Evolutionary conservation across 2,113 vertebrate species (phyloP), one percentile per base, ranked within the genome.

Genomic region (Daboia siamensis): DNA sequence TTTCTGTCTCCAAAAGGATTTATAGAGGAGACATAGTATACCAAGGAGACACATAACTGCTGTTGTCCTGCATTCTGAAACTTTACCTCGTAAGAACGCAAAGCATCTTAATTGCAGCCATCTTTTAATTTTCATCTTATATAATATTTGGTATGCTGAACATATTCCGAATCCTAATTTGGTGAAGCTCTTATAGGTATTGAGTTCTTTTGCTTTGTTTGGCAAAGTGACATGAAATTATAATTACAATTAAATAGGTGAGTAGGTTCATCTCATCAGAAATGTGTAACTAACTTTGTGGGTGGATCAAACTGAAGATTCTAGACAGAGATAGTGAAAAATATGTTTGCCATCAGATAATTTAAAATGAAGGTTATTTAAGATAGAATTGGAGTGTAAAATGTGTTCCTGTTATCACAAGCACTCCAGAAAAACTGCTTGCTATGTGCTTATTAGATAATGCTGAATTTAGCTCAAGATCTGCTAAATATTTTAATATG

Each of bases 31-130:
- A 93, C 44, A 74, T 44, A 57, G 56, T 26, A 88, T 92, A 74
- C 89, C 52, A 51, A 86, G 33, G 59, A 86, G 48, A 86, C 12
- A 93, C 86, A 86, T 84, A 94, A 93, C 86, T 29, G 61, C 91
- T 94, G 93, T 92, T 93, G 92, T 95, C 95, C 39, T 94, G 80
- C 80, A 93, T 95, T 91, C 92, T 94, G 92, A 95, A 94, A 96
- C 92, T 61, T 39, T 0, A 80, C 96, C 94, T 95, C 96, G 93
- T 94, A 96, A 96, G 95, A 96, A 97, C 29, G 48, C 95, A 94
- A 95, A 94, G 61, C 94, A 95, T 94, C 89, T 96, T 96, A 95
- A 95, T 94, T 95, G 94, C 86, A 94, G 95, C 44, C 92, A 93
- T 95, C 51, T 94, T 95, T 96, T 95, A 94, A 95, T 95, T 96